Evolutionary conservation across 2,888 invertebrate genomes (phyloP).

Genomic region (Apomyelois bistriatella): DNA sequence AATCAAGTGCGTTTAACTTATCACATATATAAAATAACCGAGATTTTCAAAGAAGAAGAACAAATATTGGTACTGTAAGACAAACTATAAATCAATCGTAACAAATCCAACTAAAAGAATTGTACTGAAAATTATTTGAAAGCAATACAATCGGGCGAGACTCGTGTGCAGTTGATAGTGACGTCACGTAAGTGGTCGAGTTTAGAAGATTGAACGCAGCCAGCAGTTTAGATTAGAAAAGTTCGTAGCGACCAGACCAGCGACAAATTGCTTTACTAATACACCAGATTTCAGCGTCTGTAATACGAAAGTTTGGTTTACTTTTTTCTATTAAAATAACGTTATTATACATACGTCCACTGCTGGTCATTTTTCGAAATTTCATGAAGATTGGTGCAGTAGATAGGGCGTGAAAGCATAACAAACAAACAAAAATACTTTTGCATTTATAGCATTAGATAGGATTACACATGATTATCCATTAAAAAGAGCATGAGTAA

Average conservation of each 20-base stretch:
- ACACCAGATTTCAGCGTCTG: conserved; percentile 62
- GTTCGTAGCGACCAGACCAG: conserved; percentile 53
- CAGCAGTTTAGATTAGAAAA: conserved; percentile 77
- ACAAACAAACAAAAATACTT: too few species aligned
- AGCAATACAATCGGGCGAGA: conserved; percentile 1
- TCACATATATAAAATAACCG: too few species aligned
- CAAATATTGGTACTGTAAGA: background rate
- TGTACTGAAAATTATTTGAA: conserved; percentile 1
- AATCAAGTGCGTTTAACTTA: too few species aligned
- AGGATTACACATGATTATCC: too few species aligned
- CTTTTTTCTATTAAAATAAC: background rate
- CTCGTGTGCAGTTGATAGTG: background rate
- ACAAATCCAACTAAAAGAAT: background rate
- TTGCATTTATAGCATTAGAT: too few species aligned
- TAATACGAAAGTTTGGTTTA: conserved; percentile 29
- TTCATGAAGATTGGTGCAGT: too few species aligned
- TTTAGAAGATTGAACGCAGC: conserved; percentile 59
- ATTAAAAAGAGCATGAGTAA: too few species aligned
- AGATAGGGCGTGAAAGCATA: too few species aligned
- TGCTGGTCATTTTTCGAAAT: too few species aligned
- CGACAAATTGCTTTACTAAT: conserved; percentile 75
- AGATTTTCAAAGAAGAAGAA: too few species aligned
- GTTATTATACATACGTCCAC: too few species aligned
- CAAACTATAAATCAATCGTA: background rate
- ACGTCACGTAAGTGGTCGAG: conserved; percentile 26